Evolutionary conservation across 2,888 invertebrate genomes (phyloP).

Genomic region (Pyrgus malvae): DNA sequence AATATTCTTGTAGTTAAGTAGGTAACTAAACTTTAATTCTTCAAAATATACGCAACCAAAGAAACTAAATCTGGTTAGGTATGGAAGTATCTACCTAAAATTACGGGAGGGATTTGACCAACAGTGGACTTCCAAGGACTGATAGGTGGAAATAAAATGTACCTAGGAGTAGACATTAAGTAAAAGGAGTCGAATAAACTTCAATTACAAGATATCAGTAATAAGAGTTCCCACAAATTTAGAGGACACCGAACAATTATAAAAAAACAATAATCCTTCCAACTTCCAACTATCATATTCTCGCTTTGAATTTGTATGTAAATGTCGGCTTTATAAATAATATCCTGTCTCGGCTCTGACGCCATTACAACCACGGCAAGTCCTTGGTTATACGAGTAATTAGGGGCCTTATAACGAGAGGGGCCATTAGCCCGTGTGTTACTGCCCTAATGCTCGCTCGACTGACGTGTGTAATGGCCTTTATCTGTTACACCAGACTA

Average conservation of each 20-base stretch:
- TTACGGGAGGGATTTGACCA: too few relatives aligned
- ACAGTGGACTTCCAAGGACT: too few relatives aligned
- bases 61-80: too few relatives aligned
- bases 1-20: too few relatives aligned
- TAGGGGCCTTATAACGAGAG: constrained; percentile 56
- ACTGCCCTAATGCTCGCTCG: constrained; percentile 53
- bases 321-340: constrained; percentile 44
- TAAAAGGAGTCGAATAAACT: constrained; percentile 1
- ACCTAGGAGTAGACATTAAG: too few relatives aligned
- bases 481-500: constrained; percentile 37
- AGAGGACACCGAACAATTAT: constrained; percentile 9
- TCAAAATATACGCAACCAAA: too few relatives aligned
- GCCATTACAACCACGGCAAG: constrained; percentile 41
- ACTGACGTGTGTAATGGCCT: constrained; percentile 53
- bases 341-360: constrained; percentile 38
- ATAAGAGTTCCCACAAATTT: constrained; percentile 21
- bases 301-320: constrained; percentile 41
- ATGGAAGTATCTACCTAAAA: too few relatives aligned
- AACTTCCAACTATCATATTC: constrained; percentile 25
- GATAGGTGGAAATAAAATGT: too few relatives aligned
- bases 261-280: constrained; percentile 16
- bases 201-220: constrained; percentile 16
- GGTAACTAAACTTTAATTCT: too few relatives aligned
- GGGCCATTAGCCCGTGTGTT: constrained; percentile 55
- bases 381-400: constrained; percentile 58